Evolutionary conservation across 2,113 vertebrate species (phyloP), one percentile per base, ranked within the genome.

Genomic region (Nesoenas mayeri): DNA sequence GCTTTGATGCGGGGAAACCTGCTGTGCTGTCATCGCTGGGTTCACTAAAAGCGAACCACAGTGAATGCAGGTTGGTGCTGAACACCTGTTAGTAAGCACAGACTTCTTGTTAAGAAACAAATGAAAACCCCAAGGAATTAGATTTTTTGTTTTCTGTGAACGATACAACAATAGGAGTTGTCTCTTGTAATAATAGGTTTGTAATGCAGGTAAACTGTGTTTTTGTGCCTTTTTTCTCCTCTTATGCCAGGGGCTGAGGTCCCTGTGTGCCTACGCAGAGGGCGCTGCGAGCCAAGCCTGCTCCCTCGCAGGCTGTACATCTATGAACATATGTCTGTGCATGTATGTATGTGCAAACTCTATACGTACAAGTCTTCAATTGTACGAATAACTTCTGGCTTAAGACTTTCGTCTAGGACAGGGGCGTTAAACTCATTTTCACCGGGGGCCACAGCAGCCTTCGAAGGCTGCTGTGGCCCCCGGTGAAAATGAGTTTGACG

Each of bases 361-460:
- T 21, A 5, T 22, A 3, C 29, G 1, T 6, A 3, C 13, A 12
- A 1, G 3, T 48, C 15, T 82, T 26, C 2, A 0, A 21, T 36
- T 22, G 1, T 6, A 40, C 8, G 6, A 6, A 4, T 8, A 31
- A 25, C 10, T n/a, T 38, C 15, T 25, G 31, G 29, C 9, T 28
- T 10, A 44, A 28, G 50, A 6, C 34, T n/a, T 32, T 16, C 2
- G 50, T 15, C 22, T 28, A 15, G 26, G 36, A 67, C 20, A 32
- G 22, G 22, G 48, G 21, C 22, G 18, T 20, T 21, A 18, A 44
- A 44, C 42, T 44, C 42, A 17, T 44, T 44, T 44, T 44, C 42
- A 44, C 42, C 42, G 15, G 42, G 42, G 15, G 42, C 42, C 42
- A 44, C 15, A 16, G 17, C 42, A 44, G 42, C 42, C 38, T 38